Base-by-base conservation (phyloP, 2,797 vertebrate species). In the Phoeniculus purpureus region DNA sequence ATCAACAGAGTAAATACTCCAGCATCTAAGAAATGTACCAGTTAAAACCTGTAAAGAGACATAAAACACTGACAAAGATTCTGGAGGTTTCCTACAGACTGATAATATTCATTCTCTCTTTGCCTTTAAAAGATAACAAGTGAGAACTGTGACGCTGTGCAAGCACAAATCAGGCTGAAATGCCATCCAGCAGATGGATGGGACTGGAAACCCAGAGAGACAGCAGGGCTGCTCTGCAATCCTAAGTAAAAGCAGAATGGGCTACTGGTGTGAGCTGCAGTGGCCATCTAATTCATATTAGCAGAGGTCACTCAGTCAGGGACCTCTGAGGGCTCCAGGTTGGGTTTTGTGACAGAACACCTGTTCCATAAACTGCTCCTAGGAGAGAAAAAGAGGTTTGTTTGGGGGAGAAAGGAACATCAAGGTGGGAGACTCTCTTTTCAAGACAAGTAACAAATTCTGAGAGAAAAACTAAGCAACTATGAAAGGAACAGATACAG, bases 391-490 rank as follows among this genome's bases (percentile, higher is more conserved):
- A 58, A 71, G 31, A 32, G 1, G 1, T n/a, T 10, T 45, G 9
- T 21, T 43, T n/a, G 9, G 1, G 0, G 3, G 12, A 10, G 7
- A 4, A 47, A 74, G 26, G 2, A 64, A 23, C 13, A 31, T 56
- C 23, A 60, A 3, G 9, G 43, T 21, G 7, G 7, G 4, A 4
- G 23, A 27, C 26, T 77, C 47, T 4, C 25, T 86, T 87, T 85
- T n/a, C 34, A 77, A 52, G 18, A 82, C 13, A 86, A 91, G 14
- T 48, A 87, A 81, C 15, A 62, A 87, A 89, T 85, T 75, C 43
- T 10, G 34, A 82, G 37, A 65, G 37, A 72, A 87, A 92, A 77
- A 78, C 29, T 4, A 12, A 72, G 55, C 87, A 91, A 1, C 15
- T 68, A 18, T 51, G 23, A 80, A 90, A 79, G 10, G 15, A 80